A percentile compares a stretch with the other conserved stretches of the same genome.
phyloP scores from a whole-genome alignment of 2,888 invertebrate genomes.

The Andrena fulva region DNA sequence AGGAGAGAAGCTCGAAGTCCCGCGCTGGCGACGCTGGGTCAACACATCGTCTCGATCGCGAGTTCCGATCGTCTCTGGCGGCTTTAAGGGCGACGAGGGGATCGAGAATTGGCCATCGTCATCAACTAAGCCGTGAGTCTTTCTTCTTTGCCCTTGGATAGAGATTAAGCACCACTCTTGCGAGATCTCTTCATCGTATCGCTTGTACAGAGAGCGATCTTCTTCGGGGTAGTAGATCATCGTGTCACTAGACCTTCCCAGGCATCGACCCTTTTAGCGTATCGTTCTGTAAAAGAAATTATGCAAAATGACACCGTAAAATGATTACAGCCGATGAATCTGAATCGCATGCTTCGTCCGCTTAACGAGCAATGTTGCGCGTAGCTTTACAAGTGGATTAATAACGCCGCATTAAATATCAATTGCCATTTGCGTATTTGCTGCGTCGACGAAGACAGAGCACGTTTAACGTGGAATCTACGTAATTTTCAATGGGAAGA shows the following conservation, averaged over 20 bases:
- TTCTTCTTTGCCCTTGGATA: not conserved
- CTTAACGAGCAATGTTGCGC: not conserved
- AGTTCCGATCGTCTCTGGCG: constrained; percentile 4
- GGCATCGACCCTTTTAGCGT: not conserved
- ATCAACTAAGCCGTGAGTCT: constrained; percentile 43
- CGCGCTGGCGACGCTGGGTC: constrained; percentile 30
- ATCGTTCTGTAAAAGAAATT: no score
- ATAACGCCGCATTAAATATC: not conserved
- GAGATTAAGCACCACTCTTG: not conserved
- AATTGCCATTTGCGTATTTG: not conserved
- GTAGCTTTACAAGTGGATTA: not conserved
- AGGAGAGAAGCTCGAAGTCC: constrained; percentile 70
- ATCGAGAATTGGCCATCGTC: constrained; percentile 29
- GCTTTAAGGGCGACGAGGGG: constrained; percentile 23
- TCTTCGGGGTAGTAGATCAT: not conserved
- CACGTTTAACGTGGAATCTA: not conserved
- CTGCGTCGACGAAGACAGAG: not conserved
- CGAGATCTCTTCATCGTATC: not conserved
- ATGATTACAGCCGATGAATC: not conserved
- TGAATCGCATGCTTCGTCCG: not conserved
- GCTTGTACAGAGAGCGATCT: not conserved
- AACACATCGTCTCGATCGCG: constrained; percentile 23
- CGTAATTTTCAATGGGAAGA: not conserved
- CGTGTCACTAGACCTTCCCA: not conserved
- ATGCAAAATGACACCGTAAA: no score